phyloP scores from a whole-genome alignment of 2,888 invertebrate genomes.

The Eubasilissa splendida region DNA sequence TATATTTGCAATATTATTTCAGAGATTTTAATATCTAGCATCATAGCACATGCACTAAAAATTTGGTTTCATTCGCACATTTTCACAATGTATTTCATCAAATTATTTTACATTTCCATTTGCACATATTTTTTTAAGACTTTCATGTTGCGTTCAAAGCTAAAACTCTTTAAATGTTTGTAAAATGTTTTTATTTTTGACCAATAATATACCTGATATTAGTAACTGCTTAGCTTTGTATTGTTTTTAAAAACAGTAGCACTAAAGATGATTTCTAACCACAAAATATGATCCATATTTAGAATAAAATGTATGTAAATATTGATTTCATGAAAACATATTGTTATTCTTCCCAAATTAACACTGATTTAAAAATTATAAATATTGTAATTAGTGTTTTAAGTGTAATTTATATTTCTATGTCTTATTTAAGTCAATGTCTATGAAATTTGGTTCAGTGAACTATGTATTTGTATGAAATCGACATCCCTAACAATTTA shows the following conservation, averaged over 20 bases:
- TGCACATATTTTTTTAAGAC: not conserved
- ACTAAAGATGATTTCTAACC: too few species aligned
- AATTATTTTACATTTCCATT: not conserved
- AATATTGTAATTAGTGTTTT: slow-evolving; percentile 42
- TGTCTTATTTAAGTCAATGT: slow-evolving; percentile 39
- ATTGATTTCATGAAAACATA: too few species aligned
- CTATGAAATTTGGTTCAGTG: slow-evolving; percentile 44
- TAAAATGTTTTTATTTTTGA: too few species aligned
- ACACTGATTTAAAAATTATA: slow-evolving; percentile 33
- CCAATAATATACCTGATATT: too few species aligned
- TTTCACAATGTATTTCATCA: not conserved
- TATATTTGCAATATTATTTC: too few species aligned
- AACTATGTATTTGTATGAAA: slow-evolving; percentile 20
- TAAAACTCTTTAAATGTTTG: too few species aligned
- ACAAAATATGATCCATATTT: too few species aligned
- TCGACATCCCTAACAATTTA: slow-evolving; percentile 7
- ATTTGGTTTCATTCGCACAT: too few species aligned
- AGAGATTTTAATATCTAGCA: too few species aligned
- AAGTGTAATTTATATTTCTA: slow-evolving; percentile 35
- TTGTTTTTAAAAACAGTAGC: too few species aligned
- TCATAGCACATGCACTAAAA: too few species aligned
- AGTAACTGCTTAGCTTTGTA: not conserved
- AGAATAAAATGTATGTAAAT: too few species aligned
- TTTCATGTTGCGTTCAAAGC: not conserved
- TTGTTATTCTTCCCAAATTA: not conserved